Evolutionary conservation across 2,888 invertebrate genomes (phyloP).

Genomic region (Papilio protenor): DNA sequence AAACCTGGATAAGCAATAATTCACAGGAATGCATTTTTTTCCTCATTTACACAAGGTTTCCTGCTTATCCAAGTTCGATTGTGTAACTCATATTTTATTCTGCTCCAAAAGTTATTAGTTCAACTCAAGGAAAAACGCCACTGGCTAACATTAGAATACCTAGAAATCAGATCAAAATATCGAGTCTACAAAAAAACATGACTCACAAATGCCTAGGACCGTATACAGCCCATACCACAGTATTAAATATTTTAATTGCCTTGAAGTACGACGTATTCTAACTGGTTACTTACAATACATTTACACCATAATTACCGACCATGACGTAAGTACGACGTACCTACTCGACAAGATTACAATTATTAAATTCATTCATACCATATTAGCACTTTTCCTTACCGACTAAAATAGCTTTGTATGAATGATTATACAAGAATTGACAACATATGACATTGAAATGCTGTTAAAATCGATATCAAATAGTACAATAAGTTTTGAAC

Average conservation of each 20-base stretch:
- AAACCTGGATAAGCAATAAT: too few species aligned
- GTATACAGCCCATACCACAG: background rate
- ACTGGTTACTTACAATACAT: conserved; percentile 31
- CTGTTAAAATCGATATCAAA: conserved; percentile 33
- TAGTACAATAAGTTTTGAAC: too few species aligned
- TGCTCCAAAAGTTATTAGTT: conserved; percentile 5
- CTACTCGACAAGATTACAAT: background rate
- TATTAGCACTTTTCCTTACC: background rate
- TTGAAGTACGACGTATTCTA: conserved; percentile 28
- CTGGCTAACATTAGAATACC: background rate
- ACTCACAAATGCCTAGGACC: conserved; percentile 7
- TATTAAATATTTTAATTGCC: conserved; percentile 23
- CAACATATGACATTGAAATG: conserved; percentile 18
- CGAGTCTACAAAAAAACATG: background rate
- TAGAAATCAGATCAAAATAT: background rate
- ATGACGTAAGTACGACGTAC: conserved; percentile 44
- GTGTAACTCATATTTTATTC: too few species aligned
- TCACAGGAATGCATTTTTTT: too few species aligned
- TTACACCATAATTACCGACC: conserved; percentile 37
- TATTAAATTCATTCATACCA: background rate
- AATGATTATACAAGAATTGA: conserved; percentile 9
- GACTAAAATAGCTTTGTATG: background rate
- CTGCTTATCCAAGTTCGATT: too few species aligned
- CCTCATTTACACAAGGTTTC: too few species aligned
- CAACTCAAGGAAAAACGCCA: background rate